These are phyloP conservation scores for Catagonus wagneri DNA, from an alignment of 2,113 vertebrate genomes.

Conservation along the genomic window DNA sequence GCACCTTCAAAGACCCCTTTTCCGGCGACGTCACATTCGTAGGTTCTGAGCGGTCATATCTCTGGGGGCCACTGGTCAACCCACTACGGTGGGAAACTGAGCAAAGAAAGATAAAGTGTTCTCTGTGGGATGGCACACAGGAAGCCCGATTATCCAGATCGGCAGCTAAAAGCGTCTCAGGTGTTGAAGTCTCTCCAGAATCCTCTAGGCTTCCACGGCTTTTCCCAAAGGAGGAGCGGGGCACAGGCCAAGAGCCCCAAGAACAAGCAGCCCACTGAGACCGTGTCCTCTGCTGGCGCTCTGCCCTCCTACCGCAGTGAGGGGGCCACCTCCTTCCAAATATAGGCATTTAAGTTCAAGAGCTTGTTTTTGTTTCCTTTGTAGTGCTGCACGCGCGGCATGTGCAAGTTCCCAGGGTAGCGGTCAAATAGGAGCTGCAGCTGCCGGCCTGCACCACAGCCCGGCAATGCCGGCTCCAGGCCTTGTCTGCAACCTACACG, in stretches of 20 bases:
- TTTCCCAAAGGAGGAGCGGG: accelerated
- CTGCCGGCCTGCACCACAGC: too few relatives aligned
- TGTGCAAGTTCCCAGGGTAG: too few relatives aligned
- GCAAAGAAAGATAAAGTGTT: accelerated
- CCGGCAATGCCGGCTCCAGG: too few relatives aligned
- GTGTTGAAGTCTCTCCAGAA: background rate
- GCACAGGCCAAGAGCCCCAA: background rate
- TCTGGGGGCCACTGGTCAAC: background rate
- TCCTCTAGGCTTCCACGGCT: background rate
- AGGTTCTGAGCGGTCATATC: too few relatives aligned
- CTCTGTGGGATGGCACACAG: background rate
- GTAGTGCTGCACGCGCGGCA: too few relatives aligned
- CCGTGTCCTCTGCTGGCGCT: accelerated
- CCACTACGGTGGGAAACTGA: background rate
- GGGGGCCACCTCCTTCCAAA: background rate
- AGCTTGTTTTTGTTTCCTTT: background rate
- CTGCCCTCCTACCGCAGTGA: accelerated
- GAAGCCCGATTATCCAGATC: background rate
- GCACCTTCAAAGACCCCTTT: background rate
- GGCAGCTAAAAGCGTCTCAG: background rate
- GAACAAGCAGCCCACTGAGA: accelerated
- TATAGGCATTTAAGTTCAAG: background rate
- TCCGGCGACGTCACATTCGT: accelerated
- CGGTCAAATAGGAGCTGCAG: too few relatives aligned
- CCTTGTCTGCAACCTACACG: too few relatives aligned